These are phyloP conservation scores for Aplodontia rufa DNA, from an alignment of 2,113 vertebrate species.

Conservation along the genomic window DNA sequence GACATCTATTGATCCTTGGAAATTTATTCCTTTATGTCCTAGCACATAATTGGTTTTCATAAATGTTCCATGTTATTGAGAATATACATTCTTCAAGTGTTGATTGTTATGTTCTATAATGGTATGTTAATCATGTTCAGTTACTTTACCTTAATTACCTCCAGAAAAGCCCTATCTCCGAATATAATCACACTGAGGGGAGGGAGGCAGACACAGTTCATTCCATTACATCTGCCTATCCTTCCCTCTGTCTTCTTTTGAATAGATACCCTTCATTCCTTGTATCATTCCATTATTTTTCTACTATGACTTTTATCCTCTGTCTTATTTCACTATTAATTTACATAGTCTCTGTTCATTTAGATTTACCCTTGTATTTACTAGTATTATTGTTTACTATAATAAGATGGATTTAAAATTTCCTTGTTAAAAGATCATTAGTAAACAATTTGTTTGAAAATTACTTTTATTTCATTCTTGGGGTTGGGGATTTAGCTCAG, in stretches of 20 bases:
- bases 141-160: not conserved
- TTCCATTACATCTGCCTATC: not conserved
- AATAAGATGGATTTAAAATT: not conserved
- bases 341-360: not conserved
- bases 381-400: not conserved
- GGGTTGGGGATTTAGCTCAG: too few species aligned
- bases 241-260: not conserved
- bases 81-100: not conserved
- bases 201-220: not conserved
- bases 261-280: not conserved
- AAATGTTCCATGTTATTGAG: not conserved
- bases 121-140: not conserved
- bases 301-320: not conserved
- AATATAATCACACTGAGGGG: not conserved
- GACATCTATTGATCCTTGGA: not conserved
- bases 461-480: too few species aligned
- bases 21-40: not conserved
- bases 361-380: not conserved
- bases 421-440: conserved; percentile 1
- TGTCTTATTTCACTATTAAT: not conserved
- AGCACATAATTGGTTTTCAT: not conserved
- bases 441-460: not conserved
- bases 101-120: not conserved
- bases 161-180: not conserved
- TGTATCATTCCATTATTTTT: not conserved